phyloP scores from a whole-genome alignment of 2,797 vertebrate genomes.

The Ataeniobius toweri region DNA sequence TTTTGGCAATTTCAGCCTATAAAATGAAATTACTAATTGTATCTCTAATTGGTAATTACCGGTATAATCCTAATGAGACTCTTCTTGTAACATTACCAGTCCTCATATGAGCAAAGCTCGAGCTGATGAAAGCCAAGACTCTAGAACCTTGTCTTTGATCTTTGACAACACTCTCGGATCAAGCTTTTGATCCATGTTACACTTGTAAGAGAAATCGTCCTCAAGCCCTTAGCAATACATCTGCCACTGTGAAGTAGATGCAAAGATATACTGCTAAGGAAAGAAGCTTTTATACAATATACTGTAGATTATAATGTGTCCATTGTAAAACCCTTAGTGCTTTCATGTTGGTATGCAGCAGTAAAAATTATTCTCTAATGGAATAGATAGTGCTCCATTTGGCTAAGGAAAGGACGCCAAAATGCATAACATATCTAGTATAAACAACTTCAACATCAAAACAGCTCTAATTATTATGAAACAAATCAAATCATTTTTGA shows the following conservation, averaged over 20 bases:
- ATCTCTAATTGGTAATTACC: constrained; percentile 3
- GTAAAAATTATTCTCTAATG: not conserved
- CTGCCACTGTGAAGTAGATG: not conserved
- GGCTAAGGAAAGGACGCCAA: not conserved
- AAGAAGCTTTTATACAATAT: not conserved
- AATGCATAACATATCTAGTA: not conserved
- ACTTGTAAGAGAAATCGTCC: not conserved
- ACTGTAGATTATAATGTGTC: not conserved
- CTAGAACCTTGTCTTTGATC: constrained; percentile 17
- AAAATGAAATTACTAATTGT: constrained; percentile 7
- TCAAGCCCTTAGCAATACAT: not conserved
- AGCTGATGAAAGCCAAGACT: constrained; percentile 8
- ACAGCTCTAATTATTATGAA: too few relatives aligned
- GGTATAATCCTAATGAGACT: not conserved
- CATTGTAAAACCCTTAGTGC: not conserved
- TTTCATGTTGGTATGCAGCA: not conserved
- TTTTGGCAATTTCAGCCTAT: not conserved
- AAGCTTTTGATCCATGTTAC: constrained; percentile 14
- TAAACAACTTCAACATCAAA: too few relatives aligned
- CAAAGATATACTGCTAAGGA: not conserved
- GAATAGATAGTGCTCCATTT: not conserved
- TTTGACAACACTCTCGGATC: constrained; percentile 11
- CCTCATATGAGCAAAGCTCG: constrained; percentile 1
- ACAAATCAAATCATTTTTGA: not conserved
- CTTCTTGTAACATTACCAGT: constrained; percentile 3